phyloP scores from a whole-genome alignment of 92 coral and sea anemone species.

The Muricea muricata region DNA sequence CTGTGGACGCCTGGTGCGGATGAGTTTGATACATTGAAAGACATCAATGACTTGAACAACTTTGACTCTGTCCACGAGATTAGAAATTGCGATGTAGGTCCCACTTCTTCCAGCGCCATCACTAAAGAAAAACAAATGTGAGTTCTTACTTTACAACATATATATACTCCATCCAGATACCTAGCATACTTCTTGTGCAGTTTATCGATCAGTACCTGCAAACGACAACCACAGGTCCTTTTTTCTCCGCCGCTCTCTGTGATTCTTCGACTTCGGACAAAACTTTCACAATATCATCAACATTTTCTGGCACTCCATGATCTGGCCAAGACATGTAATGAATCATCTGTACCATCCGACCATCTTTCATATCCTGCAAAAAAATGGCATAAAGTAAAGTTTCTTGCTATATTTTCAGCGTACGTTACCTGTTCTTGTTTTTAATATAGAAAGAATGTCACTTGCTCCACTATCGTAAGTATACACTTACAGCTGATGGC shows the following conservation, averaged over 20 bases:
- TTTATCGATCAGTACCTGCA: neutral
- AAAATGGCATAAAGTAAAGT: neutral
- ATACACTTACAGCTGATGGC: conserved; percentile 17
- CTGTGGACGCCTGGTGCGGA: conserved; percentile 8
- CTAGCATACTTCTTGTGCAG: too few species aligned
- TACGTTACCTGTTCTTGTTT: neutral
- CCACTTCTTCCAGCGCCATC: conserved; percentile 40
- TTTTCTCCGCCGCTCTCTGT: conserved; percentile 11
- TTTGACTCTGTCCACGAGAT: conserved; percentile 21
- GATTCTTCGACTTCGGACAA: conserved; percentile 2
- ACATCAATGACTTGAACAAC: conserved; percentile 28
- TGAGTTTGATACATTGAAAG: conserved; percentile 21
- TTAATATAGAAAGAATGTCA: neutral
- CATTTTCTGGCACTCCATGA: conserved; percentile 75
- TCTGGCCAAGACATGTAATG: conserved; percentile 95
- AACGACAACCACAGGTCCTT: conserved; percentile 12
- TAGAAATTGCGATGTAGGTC: conserved; percentile 19
- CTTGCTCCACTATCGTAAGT: neutral
- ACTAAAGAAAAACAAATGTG: neutral
- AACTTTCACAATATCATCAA: neutral
- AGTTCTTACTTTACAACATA: too few species aligned
- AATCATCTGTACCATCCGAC: conserved; percentile 68
- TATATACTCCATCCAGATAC: too few species aligned
- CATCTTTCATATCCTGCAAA: conserved; percentile 35
- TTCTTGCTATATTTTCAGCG: too few species aligned